phyloP scores from a whole-genome alignment of 2,797 vertebrate species.

The Amblyopsis hoosieri region DNA sequence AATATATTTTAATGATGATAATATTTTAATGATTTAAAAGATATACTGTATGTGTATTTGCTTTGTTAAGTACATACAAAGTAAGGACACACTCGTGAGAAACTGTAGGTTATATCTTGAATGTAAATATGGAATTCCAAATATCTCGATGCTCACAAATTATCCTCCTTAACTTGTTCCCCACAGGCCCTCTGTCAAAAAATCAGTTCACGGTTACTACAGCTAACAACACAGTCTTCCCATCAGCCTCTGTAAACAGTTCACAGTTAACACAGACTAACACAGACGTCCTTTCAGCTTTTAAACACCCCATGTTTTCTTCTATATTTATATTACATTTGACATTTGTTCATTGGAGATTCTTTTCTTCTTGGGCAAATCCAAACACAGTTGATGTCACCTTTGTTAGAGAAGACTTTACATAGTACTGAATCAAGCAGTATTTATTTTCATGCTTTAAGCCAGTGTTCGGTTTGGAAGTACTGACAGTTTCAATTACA shows the following conservation, averaged over 20 bases:
- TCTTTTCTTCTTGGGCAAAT: constrained; percentile 36
- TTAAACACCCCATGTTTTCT: constrained; percentile 26
- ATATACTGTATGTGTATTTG: too few relatives aligned
- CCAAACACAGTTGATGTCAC: constrained; percentile 50
- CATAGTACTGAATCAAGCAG: constrained; percentile 34
- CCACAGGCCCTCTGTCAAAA: constrained; percentile 7
- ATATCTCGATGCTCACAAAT: constrained; percentile 16
- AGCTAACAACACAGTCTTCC: constrained; percentile 4
- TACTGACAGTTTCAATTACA: constrained; percentile 46
- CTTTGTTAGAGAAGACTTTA: constrained; percentile 35
- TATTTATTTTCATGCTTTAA: constrained; percentile 51
- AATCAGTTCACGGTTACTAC: constrained; percentile 16
- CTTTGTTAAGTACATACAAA: too few relatives aligned
- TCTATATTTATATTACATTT: constrained; percentile 47
- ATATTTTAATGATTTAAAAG: too few relatives aligned
- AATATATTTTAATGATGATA: too few relatives aligned
- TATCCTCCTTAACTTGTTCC: constrained; percentile 14
- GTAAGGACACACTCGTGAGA: too few relatives aligned
- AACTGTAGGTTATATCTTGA: too few relatives aligned
- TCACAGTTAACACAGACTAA: constrained; percentile 11
- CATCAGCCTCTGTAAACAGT: constrained; percentile 12
- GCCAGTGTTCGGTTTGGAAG: constrained; percentile 42
- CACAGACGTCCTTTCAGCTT: constrained; percentile 19
- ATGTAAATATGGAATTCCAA: constrained; percentile 26
- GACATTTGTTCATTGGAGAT: constrained; percentile 29